These are phyloP conservation scores for Meleagris gallopavo DNA, from an alignment of 2,113 vertebrate genomes.

Conservation along the genomic window DNA sequence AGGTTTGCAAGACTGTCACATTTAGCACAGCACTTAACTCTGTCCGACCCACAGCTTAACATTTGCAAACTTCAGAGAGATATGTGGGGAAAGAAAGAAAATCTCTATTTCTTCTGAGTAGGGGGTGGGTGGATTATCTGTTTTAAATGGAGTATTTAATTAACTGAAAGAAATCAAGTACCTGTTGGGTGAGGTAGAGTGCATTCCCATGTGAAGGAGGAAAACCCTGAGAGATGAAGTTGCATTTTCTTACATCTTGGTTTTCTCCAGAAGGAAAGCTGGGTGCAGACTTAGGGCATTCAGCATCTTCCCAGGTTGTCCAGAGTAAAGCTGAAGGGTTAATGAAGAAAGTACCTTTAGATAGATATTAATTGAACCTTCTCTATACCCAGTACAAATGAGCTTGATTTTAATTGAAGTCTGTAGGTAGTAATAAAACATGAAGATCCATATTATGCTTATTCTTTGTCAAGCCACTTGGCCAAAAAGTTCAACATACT, in stretches of 20 bases:
- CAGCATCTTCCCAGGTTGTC: rapidly evolving
- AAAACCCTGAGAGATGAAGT: not conserved
- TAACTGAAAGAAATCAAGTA: not conserved
- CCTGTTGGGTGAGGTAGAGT: not conserved
- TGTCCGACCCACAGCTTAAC: not conserved
- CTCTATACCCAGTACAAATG: not conserved
- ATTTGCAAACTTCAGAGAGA: not conserved
- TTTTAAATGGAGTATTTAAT: not conserved
- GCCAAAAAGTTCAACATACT: not conserved
- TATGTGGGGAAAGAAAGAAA: not conserved
- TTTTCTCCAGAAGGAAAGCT: not conserved
- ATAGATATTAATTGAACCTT: not conserved
- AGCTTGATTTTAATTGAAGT: not conserved
- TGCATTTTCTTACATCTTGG: not conserved
- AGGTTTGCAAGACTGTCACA: not conserved
- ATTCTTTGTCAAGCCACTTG: not conserved
- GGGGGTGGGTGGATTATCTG: not conserved
- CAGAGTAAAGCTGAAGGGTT: not conserved
- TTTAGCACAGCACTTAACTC: not conserved
- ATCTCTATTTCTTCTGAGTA: not conserved
- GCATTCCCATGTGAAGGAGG: not conserved
- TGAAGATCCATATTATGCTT: not conserved
- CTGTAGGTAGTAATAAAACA: not conserved
- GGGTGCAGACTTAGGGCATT: rapidly evolving
- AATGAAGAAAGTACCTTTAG: not conserved